These are phyloP conservation scores for Barypeithes pellucidus DNA, from an alignment of 2,888 invertebrate species.

Conservation along the genomic window DNA sequence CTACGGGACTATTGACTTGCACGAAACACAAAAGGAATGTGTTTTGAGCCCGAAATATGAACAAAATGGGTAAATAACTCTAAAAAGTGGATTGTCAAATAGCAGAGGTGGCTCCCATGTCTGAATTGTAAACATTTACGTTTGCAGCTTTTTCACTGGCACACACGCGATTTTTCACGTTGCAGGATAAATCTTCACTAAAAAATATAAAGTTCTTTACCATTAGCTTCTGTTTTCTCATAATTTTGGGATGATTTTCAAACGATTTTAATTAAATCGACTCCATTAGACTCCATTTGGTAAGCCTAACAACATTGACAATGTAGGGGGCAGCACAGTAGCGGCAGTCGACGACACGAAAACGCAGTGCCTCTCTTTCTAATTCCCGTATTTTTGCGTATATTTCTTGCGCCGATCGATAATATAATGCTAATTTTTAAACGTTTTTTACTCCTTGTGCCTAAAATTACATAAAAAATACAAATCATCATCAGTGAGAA, in stretches of 20 bases:
- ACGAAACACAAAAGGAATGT: slow-evolving; percentile 21
- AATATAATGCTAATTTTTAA: slow-evolving; percentile 45
- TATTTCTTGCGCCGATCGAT: slow-evolving; percentile 51
- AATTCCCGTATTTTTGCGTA: slow-evolving; percentile 41
- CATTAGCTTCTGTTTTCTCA: slow-evolving; percentile 71
- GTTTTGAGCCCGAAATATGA: slow-evolving; percentile 52
- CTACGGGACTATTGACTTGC: neutral
- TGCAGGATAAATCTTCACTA: slow-evolving; percentile 63
- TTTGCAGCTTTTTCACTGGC: slow-evolving; percentile 65
- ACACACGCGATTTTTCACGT: slow-evolving; percentile 65
- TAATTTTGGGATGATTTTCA: slow-evolving; percentile 73
- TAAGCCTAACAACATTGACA: slow-evolving; percentile 84
- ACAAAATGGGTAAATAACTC: slow-evolving; percentile 60
- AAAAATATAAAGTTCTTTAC: slow-evolving; percentile 66
- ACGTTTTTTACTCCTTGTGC: slow-evolving; percentile 15
- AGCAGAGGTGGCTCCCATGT: slow-evolving; percentile 73
- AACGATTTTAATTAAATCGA: slow-evolving; percentile 78
- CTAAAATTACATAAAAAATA: slow-evolving; percentile 9
- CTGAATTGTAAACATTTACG: slow-evolving; percentile 71
- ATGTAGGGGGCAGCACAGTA: slow-evolving; percentile 84
- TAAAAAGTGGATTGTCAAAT: slow-evolving; percentile 69
- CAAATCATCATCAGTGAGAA: neutral
- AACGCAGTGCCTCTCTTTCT: slow-evolving; percentile 43
- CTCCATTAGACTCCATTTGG: slow-evolving; percentile 78
- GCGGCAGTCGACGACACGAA: slow-evolving; percentile 39